Base-by-base conservation (phyloP, 2,113 vertebrate genomes). In the Eleginops maclovinus region DNA sequence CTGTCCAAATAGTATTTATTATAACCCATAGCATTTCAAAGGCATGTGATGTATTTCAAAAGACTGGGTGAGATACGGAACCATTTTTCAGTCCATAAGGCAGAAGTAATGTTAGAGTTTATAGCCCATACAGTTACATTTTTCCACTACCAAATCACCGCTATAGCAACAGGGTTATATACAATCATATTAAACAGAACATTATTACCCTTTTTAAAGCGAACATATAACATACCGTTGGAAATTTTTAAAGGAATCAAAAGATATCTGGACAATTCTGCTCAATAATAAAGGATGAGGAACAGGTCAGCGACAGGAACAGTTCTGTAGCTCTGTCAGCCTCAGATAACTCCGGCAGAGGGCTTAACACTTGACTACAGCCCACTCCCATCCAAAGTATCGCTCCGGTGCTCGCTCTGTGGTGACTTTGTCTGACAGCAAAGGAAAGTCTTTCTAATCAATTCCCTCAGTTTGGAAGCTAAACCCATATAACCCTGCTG, bases 261-360 rank as follows among this genome's bases (percentile, higher is more conserved):
- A 64, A 28, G 41, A 70, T 68, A 63, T 84, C 15, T 72, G 43
- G 40, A 50, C 5, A 28, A 28, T 72, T 56, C 55, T 77, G 16
- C 19, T 74, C 40, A 67, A 82, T 75, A 79, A 83, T 19, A 51
- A 76, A 62, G 80, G 68, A 77, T 14, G 40, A 86, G 50, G 44
- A 65, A 54, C 40, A 44, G 79, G 71, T 82, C 85, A 83, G 71
- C 77, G 77, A 68, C 64, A 51, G 79, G 16, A 72, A 82, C 56
- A 41, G 66, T 41, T 78, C 59, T 76, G 72, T 24, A 61, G 77
- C 67, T 76, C 72, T 87, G 75, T 82, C 62, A 71, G 43, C 75
- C 47, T 80, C 59, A 81, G 80, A 87, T 87, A 87, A 88, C 72
- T 77, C 62, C 19, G 65, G 76, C 67, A 76, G 69, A 10, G 62